Conservation (phyloP, 1,140 invertebrate genomes). For the Pogonognathellus flavescens region DNA sequence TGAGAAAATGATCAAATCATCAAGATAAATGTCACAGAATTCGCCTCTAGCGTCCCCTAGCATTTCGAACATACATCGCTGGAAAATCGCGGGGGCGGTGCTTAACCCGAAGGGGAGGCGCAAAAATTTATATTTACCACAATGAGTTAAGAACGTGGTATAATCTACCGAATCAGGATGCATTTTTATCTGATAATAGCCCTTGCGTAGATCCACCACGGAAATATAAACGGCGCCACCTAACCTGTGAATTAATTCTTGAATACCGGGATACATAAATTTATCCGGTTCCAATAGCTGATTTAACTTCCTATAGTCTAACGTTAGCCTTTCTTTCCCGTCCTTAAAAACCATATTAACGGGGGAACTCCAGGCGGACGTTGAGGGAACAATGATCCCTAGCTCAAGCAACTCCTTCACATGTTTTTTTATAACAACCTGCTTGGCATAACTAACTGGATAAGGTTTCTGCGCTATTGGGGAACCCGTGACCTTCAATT, state of each 20-base stretch:
- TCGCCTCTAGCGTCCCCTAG: slow-evolving; percentile 65
- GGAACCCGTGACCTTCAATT: background rate
- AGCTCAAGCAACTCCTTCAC: slow-evolving; percentile 63
- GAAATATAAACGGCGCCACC: slow-evolving; percentile 69
- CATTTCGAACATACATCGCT: slow-evolving; percentile 69
- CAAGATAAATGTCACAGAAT: slow-evolving; percentile 66
- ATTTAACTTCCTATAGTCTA: slow-evolving; percentile 72
- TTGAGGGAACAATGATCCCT: slow-evolving; percentile 69
- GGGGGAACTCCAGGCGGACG: slow-evolving; percentile 25
- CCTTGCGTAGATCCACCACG: slow-evolving; percentile 71
- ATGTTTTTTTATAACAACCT: background rate
- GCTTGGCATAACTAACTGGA: background rate
- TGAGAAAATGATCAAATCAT: slow-evolving; percentile 68
- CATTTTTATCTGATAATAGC: slow-evolving; percentile 72
- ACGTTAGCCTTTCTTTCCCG: slow-evolving; percentile 55
- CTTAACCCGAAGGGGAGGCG: slow-evolving; percentile 71
- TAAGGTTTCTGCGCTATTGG: slow-evolving; percentile 17
- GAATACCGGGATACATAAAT: slow-evolving; percentile 71
- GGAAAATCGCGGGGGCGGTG: slow-evolving; percentile 71
- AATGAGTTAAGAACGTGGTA: slow-evolving; percentile 68
- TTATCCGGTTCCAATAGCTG: slow-evolving; percentile 67
- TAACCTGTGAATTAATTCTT: slow-evolving; percentile 69
- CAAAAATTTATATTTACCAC: slow-evolving; percentile 69
- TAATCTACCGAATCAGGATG: slow-evolving; percentile 69
- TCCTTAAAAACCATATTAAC: slow-evolving; percentile 44